Conservation (phyloP, 2,113 vertebrate genomes). For the Myotis yumanensis region DNA sequence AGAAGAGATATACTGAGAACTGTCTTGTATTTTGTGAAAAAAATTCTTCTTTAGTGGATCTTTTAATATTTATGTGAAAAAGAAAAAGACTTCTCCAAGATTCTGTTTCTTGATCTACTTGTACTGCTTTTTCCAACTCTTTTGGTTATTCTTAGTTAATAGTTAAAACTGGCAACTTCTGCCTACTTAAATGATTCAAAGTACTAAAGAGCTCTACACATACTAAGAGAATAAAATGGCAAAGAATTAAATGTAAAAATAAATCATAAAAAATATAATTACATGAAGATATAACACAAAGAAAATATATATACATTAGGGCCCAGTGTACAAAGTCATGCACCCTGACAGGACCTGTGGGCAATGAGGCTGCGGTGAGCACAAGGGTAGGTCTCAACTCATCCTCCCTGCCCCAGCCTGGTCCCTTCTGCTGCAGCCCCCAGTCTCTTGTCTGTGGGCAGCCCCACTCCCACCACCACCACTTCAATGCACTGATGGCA, state of each 20-base stretch:
- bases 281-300: constrained; percentile 65
- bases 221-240: constrained; percentile 65
- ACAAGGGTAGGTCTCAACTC: too few relatives aligned
- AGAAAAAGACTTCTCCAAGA: background rate
- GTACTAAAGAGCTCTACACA: constrained; percentile 64
- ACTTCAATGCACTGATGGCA: too few relatives aligned
- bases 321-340: too few relatives aligned
- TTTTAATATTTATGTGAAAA: background rate
- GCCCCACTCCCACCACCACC: too few relatives aligned
- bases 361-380: too few relatives aligned
- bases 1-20: background rate
- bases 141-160: background rate
- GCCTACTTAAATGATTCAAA: constrained; percentile 56
- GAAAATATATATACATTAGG: constrained; percentile 57
- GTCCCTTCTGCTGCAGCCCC: too few relatives aligned
- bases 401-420: too few relatives aligned
- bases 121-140: background rate
- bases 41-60: background rate
- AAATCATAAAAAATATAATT: constrained; percentile 66
- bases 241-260: constrained; percentile 48
- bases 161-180: constrained; percentile 38
- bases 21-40: background rate
- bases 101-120: constrained; percentile 9
- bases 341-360: too few relatives aligned
- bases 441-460: too few relatives aligned